Evolutionary conservation across 1,140 invertebrate species (phyloP).

Genomic region (Triops longicaudatus): DNA sequence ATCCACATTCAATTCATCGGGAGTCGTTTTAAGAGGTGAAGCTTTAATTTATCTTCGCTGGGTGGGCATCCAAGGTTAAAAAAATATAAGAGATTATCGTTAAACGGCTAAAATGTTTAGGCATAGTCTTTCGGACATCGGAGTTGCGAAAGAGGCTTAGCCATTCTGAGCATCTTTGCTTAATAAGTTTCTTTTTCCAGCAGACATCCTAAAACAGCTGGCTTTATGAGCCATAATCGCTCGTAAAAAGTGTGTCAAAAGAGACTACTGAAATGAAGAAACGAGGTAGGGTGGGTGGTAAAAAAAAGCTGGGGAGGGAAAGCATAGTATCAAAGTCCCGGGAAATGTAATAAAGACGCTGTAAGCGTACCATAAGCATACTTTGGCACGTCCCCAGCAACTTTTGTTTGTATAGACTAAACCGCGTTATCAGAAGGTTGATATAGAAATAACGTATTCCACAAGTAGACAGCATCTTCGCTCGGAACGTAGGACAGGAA

Average conservation of each 20-base stretch:
- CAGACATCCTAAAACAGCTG: constrained; percentile 1
- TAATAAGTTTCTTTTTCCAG: neutral
- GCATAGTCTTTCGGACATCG: neutral
- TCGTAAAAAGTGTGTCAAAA: constrained; percentile 13
- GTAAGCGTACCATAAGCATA: constrained; percentile 6
- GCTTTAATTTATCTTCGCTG: too few relatives aligned
- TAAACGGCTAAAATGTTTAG: neutral
- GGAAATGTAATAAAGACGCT: constrained; percentile 15
- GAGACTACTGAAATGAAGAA: constrained; percentile 15
- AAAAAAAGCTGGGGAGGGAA: neutral
- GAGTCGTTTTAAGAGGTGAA: too few relatives aligned
- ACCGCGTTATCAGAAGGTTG: constrained; percentile 2
- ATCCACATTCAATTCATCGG: too few relatives aligned
- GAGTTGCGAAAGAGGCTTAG: neutral
- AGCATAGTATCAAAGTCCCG: constrained; percentile 1
- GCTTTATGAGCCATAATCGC: constrained; percentile 3
- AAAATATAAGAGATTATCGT: neutral
- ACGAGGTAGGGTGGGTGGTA: constrained; percentile 6
- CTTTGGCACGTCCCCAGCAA: constrained; percentile 9
- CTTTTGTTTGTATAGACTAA: constrained; percentile 4
- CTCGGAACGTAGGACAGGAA: neutral
- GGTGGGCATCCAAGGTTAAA: too few relatives aligned
- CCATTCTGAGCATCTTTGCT: neutral
- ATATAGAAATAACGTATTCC: constrained; percentile 5
- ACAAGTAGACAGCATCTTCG: neutral